These are phyloP conservation scores for Phalacrocorax brasilianus DNA, from an alignment of 2,113 vertebrate genomes.

Conservation along the genomic window DNA sequence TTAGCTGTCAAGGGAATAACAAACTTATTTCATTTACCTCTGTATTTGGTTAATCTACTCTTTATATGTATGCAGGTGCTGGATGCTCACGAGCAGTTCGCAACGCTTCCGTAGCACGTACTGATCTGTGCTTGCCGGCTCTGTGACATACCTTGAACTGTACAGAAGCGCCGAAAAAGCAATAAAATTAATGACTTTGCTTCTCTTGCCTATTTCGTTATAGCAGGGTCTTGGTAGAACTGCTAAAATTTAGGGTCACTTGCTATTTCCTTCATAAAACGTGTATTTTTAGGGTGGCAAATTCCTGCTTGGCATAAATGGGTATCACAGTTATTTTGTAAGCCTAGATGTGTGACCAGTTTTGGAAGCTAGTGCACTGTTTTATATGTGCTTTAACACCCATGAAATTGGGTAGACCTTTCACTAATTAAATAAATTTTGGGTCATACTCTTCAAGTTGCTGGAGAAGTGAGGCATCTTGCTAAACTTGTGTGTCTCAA, in stretches of 20 bases:
- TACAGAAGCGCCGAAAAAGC: not conserved
- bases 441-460: not conserved
- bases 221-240: not conserved
- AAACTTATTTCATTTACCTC: not conserved
- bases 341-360: not conserved
- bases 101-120: rapidly evolving
- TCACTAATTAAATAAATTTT: not conserved
- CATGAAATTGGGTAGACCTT: not conserved
- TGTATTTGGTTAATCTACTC: not conserved
- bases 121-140: not conserved
- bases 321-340: not conserved
- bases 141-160: not conserved
- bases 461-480: not conserved
- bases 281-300: not conserved
- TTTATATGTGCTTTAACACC: not conserved
- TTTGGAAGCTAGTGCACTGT: not conserved
- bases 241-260: not conserved
- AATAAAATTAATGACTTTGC: not conserved
- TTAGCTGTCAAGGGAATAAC: not conserved
- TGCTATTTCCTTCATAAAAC: not conserved
- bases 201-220: not conserved
- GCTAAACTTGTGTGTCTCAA: not conserved
- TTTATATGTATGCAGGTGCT: not conserved
- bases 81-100: not conserved
- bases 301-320: not conserved